Evolutionary conservation across 2,888 invertebrate genomes (phyloP), one percentile per base, ranked within the genome.

Genomic region (Lycia hirtaria): DNA sequence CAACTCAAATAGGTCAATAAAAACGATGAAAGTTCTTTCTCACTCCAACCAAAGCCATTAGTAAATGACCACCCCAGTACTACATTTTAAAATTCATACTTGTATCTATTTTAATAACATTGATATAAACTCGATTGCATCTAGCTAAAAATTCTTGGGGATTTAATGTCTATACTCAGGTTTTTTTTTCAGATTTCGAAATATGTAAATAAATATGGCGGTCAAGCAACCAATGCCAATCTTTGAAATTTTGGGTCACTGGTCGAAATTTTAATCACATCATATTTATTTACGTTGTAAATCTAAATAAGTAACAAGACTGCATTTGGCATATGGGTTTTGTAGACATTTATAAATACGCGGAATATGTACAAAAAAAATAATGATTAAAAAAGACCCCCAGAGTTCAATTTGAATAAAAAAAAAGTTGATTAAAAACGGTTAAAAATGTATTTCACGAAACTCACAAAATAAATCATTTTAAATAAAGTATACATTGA

Each of bases 71-170:
- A 10, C 10, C n/a, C 28, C 15, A 33, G n/a, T n/a, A n/a, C n/a
- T n/a, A 7, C 9, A 24, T 24, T 24, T 24, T 5, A 24, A 7
- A 24, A 9, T 24, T 9, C 24, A 24, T 24, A 7, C 5, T 24
- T 24, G 1, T 24, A 24, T 5, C 24, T 7, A 9, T 24, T 5
- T 24, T 30, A 9, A 33, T 51, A 56, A 56, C 56, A 51, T 28
- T 15, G 45, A 15, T 15, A 56, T 56, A 56, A 56, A 56, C 40
- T 56, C 47, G 56, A 56, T 56, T 56, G 38, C 5, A 56, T 47
- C 56, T 56, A 56, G 20, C n/a, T 38, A 56, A 56, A 56, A 56
- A 56, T 40, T 47, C 9, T 44, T 24, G 30, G 22, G 24, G 32
- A 32, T 35, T 35, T 1, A n/a, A 6, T 4, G n/a, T 5, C 5